Evolutionary conservation across 1,140 invertebrate species (phyloP).

Genomic region (Sarcophaga peregrina): DNA sequence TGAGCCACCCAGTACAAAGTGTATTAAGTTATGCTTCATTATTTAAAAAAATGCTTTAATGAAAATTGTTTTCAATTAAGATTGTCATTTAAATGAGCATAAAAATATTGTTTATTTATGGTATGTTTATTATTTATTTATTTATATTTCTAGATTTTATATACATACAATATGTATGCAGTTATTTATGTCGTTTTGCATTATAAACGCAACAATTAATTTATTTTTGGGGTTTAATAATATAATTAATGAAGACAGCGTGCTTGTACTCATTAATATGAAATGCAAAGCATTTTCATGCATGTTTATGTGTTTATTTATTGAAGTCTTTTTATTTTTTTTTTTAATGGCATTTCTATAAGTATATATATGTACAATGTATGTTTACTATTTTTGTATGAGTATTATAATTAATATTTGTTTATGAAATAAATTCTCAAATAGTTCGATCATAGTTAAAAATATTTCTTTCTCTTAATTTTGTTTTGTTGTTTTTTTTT

Average conservation of each 20-base stretch:
- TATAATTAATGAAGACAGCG: constrained; percentile 2
- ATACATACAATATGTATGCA: too few relatives aligned
- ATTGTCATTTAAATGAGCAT: too few relatives aligned
- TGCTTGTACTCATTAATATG: constrained; percentile 17
- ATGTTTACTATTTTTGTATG: neutral
- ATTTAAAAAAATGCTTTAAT: too few relatives aligned
- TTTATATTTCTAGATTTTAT: too few relatives aligned
- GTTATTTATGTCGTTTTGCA: neutral
- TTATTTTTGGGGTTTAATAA: neutral
- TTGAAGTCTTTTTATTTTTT: neutral
- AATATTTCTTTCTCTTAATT: neutral
- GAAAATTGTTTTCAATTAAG: too few relatives aligned
- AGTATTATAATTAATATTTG: constrained; percentile 1
- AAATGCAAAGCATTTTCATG: neutral
- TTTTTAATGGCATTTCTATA: neutral
- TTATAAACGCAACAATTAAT: constrained; percentile 15
- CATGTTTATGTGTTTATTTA: neutral
- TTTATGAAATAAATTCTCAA: neutral
- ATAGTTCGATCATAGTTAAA: neutral
- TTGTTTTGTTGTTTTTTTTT: too few relatives aligned
- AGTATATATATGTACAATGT: neutral
- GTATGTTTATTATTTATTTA: too few relatives aligned
- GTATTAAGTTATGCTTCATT: too few relatives aligned
- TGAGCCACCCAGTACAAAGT: too few relatives aligned
- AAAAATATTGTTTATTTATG: too few relatives aligned